Conservation (phyloP, 2,113 vertebrate species). For the Maccullochella peelii region DNA sequence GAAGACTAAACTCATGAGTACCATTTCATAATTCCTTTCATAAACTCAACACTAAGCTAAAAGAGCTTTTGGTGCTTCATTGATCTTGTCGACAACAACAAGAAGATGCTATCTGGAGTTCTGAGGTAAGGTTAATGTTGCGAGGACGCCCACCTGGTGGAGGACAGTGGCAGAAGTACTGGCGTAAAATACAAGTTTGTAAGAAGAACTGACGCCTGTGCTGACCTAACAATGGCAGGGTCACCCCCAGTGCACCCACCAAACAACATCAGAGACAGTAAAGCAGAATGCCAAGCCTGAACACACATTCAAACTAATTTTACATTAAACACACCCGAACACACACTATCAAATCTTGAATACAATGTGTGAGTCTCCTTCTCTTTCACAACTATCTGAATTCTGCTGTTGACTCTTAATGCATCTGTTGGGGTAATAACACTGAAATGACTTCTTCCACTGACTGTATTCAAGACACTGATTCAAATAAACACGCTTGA, state of each 20-base stretch:
- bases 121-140: conserved; percentile 28
- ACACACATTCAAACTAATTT: conserved; percentile 27
- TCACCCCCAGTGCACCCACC: background rate
- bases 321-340: conserved; percentile 37
- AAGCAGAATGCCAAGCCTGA: conserved; percentile 11
- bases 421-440: conserved; percentile 32
- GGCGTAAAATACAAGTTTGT: background rate
- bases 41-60: conserved; percentile 27
- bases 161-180: background rate
- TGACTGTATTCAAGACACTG: conserved; percentile 41
- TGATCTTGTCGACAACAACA: conserved; percentile 36
- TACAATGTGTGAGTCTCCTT: conserved; percentile 10
- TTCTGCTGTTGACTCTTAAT: conserved; percentile 36
- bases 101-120: conserved; percentile 29
- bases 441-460: conserved; percentile 43
- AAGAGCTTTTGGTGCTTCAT: conserved; percentile 35
- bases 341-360: conserved; percentile 32
- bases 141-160: conserved; percentile 27
- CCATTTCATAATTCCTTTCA: conserved; percentile 35
- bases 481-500: conserved; percentile 34
- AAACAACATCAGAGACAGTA: conserved; percentile 14
- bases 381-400: conserved; percentile 26
- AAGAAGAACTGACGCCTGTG: background rate
- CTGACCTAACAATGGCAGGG: conserved; percentile 21
- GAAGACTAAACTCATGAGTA: conserved; percentile 36